Conservation (phyloP, 2,888 invertebrate genomes). For the Carabus problematicus region DNA sequence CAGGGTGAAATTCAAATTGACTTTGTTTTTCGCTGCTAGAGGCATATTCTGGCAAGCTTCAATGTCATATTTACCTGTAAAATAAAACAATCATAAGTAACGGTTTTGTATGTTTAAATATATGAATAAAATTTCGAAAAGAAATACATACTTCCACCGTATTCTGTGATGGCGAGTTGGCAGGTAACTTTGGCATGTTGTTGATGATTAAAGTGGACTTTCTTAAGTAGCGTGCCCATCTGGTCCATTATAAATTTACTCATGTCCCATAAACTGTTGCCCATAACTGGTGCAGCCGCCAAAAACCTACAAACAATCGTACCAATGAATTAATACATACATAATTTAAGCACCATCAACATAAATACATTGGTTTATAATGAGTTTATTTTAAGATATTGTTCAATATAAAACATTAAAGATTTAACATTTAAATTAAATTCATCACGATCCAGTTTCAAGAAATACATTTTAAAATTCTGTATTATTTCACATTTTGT, state of each 20-base stretch:
- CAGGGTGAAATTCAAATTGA: conserved; percentile 69
- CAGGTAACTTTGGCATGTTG: conserved; percentile 67
- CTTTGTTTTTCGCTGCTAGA: conserved; percentile 60
- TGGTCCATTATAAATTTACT: conserved; percentile 69
- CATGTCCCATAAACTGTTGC: conserved; percentile 66
- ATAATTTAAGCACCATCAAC: neutral
- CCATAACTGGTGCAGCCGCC: conserved; percentile 73
- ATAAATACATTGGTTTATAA: conserved; percentile 13
- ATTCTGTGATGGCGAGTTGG: conserved; percentile 72
- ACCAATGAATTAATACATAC: neutral
- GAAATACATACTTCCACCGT: conserved; percentile 61
- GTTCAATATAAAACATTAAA: neutral
- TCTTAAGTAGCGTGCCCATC: conserved; percentile 61
- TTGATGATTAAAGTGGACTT: conserved; percentile 60
- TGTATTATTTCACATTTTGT: too few relatives aligned
- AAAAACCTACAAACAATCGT: conserved; percentile 65
- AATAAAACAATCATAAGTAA: conserved; percentile 37
- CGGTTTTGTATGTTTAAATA: neutral
- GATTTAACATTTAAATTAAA: neutral
- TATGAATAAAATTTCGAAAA: conserved; percentile 16
- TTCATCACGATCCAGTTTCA: too few relatives aligned
- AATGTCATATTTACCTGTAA: conserved; percentile 57
- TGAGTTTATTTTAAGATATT: neutral
- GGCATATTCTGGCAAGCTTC: conserved; percentile 56
- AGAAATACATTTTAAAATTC: too few relatives aligned